These are phyloP conservation scores for Tenebrio molitor DNA, from an alignment of 1,140 invertebrate genomes.

Conservation along the genomic window DNA sequence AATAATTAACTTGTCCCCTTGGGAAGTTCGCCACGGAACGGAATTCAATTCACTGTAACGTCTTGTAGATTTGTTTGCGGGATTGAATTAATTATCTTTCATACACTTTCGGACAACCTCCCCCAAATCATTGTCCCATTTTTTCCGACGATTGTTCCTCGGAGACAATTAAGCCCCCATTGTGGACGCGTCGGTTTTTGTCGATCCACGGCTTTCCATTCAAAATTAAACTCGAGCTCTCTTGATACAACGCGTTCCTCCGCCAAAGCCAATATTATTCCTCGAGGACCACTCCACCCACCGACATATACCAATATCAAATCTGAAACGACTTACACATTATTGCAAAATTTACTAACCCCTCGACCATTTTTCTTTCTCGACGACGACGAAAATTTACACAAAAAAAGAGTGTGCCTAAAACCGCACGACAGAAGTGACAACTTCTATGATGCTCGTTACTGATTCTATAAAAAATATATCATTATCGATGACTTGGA, in stretches of 20 bases:
- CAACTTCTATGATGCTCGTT: too few relatives aligned
- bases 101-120: constrained; percentile 30
- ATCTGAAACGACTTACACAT: too few relatives aligned
- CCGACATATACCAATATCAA: too few relatives aligned
- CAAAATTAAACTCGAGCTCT: constrained; percentile 36
- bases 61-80: constrained; percentile 41
- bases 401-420: too few relatives aligned
- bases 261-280: too few relatives aligned
- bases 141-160: constrained; percentile 37
- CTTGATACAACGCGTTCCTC: background rate
- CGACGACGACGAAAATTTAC: too few relatives aligned
- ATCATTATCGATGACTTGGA: too few relatives aligned
- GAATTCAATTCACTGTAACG: constrained; percentile 46
- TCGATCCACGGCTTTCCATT: background rate
- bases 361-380: too few relatives aligned
- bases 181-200: background rate
- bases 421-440: too few relatives aligned
- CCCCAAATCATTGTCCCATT: constrained; percentile 39
- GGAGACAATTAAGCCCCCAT: background rate
- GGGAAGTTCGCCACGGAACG: constrained; percentile 42
- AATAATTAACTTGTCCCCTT: constrained; percentile 59
- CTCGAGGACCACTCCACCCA: too few relatives aligned
- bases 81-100: constrained; percentile 46
- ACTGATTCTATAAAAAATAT: too few relatives aligned
- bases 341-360: too few relatives aligned